Base-by-base conservation (phyloP, 2,888 invertebrate genomes). In the Ochlodes sylvanus region DNA sequence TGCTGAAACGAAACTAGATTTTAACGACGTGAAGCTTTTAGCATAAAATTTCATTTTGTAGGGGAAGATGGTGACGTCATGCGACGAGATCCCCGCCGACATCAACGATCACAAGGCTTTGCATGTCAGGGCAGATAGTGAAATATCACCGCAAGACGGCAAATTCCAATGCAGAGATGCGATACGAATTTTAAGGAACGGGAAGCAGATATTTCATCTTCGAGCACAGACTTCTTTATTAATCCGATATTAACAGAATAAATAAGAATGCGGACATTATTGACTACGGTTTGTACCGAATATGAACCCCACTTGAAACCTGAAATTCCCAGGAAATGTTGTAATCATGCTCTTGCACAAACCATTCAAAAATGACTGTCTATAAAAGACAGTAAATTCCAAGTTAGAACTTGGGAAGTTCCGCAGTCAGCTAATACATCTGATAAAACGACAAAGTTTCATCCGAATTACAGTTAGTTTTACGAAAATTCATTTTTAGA, bases 401-500 rank as follows among this genome's bases (percentile, higher is more conserved):
- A 62, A 52, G 67, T 69, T 68, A 64, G 65, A 52, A 67, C 64
- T 72, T 44, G 21, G 3, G 50, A 72, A 69, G 68, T 70, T 69
- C 55, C n/a, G 19, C 27, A 27, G 32, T 66, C 64, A 63, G 65
- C 41, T 44, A 27, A 69, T 66, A 56, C 54, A 61, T 67, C 71
- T 69, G 72, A 75, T 76, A 73, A 75, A 75, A 75, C 69, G 67
- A 66, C 71, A 72, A 71, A 73, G 73, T 75, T 76, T 74, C 68
- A 68, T 75, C 73, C 76, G 73, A 77, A 73, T 75, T 71, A 71
- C 65, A 75, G 75, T 76, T 74, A 76, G 77, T 78, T 80, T 79
- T 78, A 78, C 70, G 70, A 72, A 77, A 77, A 79, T 76, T 77
- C 78, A 75, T 78, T 76, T 52, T 73, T 68, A 71, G 75, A 74